Conservation (phyloP, 2,113 vertebrate genomes). For the Xiphophorus couchianus region DNA sequence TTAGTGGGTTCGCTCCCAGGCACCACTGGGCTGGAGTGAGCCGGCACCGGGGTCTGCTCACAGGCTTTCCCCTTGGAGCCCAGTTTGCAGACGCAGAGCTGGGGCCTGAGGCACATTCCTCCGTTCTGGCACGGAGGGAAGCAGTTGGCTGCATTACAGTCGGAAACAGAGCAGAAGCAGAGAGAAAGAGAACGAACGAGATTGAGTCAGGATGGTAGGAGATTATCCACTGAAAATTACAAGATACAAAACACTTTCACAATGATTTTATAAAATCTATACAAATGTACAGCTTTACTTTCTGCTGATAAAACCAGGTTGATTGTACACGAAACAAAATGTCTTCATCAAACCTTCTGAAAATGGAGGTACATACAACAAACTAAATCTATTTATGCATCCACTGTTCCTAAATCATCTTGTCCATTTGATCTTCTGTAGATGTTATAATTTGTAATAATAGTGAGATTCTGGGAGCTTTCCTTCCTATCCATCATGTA, state of each 20-base stretch:
- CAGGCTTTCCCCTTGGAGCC: conserved; percentile 91
- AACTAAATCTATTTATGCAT: too few species aligned
- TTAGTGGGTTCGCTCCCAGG: conserved; percentile 76
- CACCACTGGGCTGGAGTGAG: conserved; percentile 71
- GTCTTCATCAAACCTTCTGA: too few species aligned
- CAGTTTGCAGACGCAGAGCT: conserved; percentile 94
- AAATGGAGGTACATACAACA: too few species aligned
- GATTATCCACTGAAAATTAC: conserved; percentile 7
- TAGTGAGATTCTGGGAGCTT: too few species aligned
- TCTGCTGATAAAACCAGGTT: too few species aligned
- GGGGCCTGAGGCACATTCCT: conserved; percentile 95
- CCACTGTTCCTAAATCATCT: too few species aligned
- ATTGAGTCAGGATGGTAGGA: conserved; percentile 20
- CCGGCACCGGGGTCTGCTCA: conserved; percentile 81
- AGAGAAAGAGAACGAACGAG: conserved; percentile 31
- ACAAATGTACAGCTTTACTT: too few species aligned
- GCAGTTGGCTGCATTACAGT: conserved; percentile 88
- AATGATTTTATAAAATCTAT: not conserved
- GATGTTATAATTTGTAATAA: too few species aligned
- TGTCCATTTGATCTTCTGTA: too few species aligned
- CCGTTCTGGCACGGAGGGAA: conserved; percentile 93
- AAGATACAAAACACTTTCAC: too few species aligned
- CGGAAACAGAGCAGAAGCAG: conserved; percentile 42
- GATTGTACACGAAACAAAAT: too few species aligned
- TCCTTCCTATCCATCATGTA: too few species aligned